phyloP scores from a whole-genome alignment of 2,797 vertebrate genomes.

The Epinephelus coioides region DNA sequence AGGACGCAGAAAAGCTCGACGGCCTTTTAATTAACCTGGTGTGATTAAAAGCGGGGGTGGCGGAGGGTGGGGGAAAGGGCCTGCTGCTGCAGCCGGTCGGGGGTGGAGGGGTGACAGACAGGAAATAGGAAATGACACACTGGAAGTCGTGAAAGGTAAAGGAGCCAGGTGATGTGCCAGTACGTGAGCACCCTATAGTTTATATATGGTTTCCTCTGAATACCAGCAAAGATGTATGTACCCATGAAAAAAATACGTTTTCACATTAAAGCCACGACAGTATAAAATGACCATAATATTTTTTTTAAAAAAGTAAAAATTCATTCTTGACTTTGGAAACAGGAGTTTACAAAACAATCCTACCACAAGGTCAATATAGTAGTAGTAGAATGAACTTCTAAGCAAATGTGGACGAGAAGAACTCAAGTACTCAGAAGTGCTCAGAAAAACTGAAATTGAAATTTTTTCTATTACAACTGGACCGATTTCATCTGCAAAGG shows the following conservation, averaged over 20 bases:
- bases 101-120: conserved; percentile 65
- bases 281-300: not conserved
- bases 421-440: not conserved
- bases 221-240: not conserved
- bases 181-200: conserved; percentile 10
- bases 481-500: not conserved
- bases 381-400: not conserved
- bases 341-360: not conserved
- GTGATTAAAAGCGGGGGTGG: conserved; percentile 85
- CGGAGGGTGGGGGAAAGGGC: conserved; percentile 37
- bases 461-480: not conserved
- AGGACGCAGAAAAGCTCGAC: conserved; percentile 83
- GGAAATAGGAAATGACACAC: conserved; percentile 68
- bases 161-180: conserved; percentile 24
- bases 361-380: not conserved
- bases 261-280: not conserved
- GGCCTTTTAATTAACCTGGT: conserved; percentile 92
- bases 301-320: not conserved
- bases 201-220: not conserved
- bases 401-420: not conserved
- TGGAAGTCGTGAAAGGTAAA: conserved; percentile 36
- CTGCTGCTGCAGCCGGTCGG: conserved; percentile 55
- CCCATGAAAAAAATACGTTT: not conserved
- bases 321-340: not conserved
- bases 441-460: not conserved